Conservation (phyloP, 2,113 vertebrate genomes). For the Suricata suricatta region DNA sequence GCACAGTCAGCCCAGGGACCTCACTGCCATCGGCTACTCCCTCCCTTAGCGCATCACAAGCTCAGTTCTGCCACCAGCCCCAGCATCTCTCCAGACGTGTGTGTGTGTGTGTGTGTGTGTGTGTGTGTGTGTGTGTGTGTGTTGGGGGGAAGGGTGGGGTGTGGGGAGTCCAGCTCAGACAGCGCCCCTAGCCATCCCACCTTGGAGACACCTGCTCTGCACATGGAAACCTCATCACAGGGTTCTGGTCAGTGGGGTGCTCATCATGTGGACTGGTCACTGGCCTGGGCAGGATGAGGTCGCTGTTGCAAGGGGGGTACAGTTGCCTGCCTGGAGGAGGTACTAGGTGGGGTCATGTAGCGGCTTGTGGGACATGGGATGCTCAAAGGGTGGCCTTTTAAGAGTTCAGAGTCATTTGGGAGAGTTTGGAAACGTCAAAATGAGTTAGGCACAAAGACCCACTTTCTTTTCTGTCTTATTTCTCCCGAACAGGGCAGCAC, state of each 20-base stretch:
- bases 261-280: too few species aligned
- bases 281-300: background rate
- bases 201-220: background rate
- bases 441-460: background rate
- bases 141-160: too few species aligned
- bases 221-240: background rate
- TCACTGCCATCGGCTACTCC: fast-evolving
- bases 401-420: background rate
- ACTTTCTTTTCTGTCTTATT: slow-evolving; percentile 61
- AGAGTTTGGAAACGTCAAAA: background rate
- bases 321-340: background rate
- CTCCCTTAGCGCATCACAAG: background rate
- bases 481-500: slow-evolving; percentile 92
- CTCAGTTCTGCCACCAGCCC: background rate
- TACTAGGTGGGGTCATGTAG: background rate
- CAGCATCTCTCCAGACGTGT: background rate
- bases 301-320: background rate
- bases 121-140: background rate
- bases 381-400: slow-evolving; percentile 46
- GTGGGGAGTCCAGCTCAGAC: background rate
- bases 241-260: background rate
- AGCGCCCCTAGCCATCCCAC: too few species aligned
- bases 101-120: background rate
- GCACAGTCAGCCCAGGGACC: background rate
- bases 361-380: background rate